Evolutionary conservation across 2,888 invertebrate genomes (phyloP).

Genomic region (Aelia acuminata): DNA sequence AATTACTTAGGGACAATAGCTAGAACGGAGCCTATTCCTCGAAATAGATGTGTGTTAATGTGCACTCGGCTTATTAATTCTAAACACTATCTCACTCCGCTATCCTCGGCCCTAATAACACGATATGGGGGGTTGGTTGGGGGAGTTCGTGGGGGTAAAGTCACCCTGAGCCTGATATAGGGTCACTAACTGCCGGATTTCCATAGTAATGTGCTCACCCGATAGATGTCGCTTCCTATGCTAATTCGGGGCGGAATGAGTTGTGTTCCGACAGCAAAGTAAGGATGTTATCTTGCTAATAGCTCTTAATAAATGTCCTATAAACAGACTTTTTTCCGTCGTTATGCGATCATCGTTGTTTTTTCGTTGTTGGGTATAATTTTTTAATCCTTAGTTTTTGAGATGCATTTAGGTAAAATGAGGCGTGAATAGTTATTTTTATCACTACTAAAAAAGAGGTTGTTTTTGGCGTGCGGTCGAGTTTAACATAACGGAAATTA

Average conservation of each 20-base stretch:
- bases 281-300: background rate
- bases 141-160: background rate
- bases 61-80: background rate
- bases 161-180: background rate
- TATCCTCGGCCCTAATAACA: background rate
- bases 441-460: no score
- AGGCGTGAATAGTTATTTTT: no score
- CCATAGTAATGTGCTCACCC: background rate
- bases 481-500: no score
- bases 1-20: no score
- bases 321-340: no score
- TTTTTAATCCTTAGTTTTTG: no score
- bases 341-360: no score
- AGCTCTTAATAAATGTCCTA: no score
- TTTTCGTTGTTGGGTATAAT: no score
- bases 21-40: no score
- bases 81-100: background rate
- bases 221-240: conserved; percentile 33
- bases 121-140: background rate
- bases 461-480: no score
- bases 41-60: background rate
- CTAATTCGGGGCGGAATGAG: background rate
- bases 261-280: background rate
- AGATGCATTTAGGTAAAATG: no score
- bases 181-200: background rate